Conservation (phyloP, 2,113 vertebrate genomes). For the Epinephelus moara region DNA sequence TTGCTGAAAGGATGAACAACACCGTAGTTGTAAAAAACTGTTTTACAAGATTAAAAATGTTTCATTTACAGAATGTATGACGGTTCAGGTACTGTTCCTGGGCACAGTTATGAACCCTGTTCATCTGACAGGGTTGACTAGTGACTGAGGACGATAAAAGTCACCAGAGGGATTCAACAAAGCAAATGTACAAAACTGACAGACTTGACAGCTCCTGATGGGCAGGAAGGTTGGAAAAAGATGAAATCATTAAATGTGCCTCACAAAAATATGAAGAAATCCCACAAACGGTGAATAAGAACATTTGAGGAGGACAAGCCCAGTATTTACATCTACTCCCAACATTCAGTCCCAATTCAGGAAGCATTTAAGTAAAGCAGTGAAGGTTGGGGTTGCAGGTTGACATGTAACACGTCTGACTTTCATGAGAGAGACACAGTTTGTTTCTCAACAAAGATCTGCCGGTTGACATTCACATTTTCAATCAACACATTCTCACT, state of each 20-base stretch:
- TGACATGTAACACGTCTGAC: neutral
- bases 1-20: neutral
- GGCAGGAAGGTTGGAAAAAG: neutral
- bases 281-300: neutral
- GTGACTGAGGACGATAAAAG: neutral
- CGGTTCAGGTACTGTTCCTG: neutral
- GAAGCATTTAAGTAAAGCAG: neutral
- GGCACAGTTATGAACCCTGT: neutral
- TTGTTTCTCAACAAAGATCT: no score
- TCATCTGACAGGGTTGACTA: neutral
- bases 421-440: neutral
- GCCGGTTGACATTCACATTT: neutral
- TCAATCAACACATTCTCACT: neutral
- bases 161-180: neutral
- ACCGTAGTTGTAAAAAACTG: no score
- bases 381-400: neutral
- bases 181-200: neutral
- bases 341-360: neutral
- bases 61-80: neutral
- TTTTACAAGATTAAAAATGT: neutral
- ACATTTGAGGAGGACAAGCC: neutral
- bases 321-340: neutral
- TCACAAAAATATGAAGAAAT: neutral
- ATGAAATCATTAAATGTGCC: slow-evolving; percentile 3
- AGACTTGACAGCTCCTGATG: neutral